Percentiles rank a stretch among this genome's conserved stretches.
Evolutionary conservation across 2,888 invertebrate species (phyloP).

Genomic region (Caenorhabditis imperialis): DNA sequence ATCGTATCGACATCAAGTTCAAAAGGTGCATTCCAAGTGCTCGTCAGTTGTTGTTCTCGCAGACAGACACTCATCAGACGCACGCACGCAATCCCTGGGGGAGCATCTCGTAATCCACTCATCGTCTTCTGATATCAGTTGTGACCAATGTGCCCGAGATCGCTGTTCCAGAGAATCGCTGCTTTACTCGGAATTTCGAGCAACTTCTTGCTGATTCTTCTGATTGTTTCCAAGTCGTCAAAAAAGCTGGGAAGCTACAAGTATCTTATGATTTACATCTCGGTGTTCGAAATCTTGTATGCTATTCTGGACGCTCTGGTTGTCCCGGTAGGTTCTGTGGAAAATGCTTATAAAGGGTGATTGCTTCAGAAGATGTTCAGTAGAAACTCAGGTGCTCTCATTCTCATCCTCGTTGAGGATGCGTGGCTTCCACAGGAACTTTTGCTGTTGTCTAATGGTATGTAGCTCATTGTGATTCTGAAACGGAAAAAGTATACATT

Average conservation of each 20-base stretch:
- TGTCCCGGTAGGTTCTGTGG: constrained; percentile 8
- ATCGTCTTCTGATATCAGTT: neutral
- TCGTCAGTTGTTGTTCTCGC: too few species aligned
- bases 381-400: constrained; percentile 5
- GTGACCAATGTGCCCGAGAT: constrained; percentile 1
- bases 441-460: neutral
- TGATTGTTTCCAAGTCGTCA: constrained; percentile 17
- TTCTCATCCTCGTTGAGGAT: neutral
- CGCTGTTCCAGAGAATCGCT: constrained; percentile 12
- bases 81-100: too few species aligned
- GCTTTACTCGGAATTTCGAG: neutral
- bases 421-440: neutral
- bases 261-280: constrained; percentile 26
- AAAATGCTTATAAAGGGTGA: neutral
- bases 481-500: neutral
- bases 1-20: too few species aligned
- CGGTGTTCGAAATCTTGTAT: constrained; percentile 19
- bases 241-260: constrained; percentile 22
- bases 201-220: constrained; percentile 10
- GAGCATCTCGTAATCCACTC: neutral
- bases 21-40: too few species aligned
- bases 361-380: constrained; percentile 14
- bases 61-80: too few species aligned
- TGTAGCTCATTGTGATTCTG: neutral
- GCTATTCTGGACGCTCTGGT: constrained; percentile 14